Conservation (phyloP, 2,888 invertebrate genomes). For the Pristionchus entomophagus region DNA sequence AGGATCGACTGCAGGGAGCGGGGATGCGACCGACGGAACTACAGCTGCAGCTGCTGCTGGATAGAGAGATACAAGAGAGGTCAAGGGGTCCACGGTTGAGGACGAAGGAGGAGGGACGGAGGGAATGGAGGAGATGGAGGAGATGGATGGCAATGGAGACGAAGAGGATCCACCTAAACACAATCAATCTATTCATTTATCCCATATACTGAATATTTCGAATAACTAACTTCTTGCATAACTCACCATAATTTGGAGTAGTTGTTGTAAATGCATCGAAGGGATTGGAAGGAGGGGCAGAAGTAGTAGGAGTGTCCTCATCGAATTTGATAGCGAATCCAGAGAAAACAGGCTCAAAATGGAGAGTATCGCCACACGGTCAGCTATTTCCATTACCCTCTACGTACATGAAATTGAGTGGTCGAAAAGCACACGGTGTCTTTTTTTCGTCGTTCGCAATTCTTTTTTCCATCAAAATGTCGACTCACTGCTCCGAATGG, state of each 20-base stretch:
- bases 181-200: background rate
- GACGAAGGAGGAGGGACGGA: constrained; percentile 5
- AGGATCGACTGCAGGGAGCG: background rate
- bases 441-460: too few relatives aligned
- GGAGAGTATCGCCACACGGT: background rate
- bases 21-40: background rate
- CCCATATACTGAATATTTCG: background rate
- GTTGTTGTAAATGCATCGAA: constrained; percentile 20
- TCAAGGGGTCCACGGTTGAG: background rate
- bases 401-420: too few relatives aligned
- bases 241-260: background rate
- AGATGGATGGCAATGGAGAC: background rate
- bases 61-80: background rate
- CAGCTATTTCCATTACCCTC: too few relatives aligned
- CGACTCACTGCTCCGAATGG: constrained; percentile 14
- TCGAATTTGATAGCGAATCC: constrained; percentile 45
- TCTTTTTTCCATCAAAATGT: background rate
- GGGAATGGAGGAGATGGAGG: background rate
- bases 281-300: background rate
- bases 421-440: too few relatives aligned
- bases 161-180: background rate
- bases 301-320: background rate
- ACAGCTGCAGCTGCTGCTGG: background rate
- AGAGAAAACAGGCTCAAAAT: background rate
- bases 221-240: background rate